Base-by-base conservation (phyloP, 2,888 invertebrate genomes). In the Vandiemenella viatica region DNA sequence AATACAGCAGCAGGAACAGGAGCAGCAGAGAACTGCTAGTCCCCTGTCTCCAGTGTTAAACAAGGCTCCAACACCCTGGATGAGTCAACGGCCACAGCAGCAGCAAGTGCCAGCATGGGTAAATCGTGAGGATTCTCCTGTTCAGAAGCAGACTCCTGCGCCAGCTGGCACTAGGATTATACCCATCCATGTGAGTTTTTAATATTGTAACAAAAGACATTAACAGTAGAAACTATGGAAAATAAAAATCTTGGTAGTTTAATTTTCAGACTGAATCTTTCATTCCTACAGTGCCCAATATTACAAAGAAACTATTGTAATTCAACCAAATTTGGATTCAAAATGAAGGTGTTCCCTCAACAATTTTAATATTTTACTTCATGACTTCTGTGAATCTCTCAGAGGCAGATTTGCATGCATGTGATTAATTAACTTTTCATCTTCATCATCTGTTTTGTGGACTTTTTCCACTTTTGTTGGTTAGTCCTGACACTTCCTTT, bases 41-140 rank as follows among this genome's bases (percentile, higher is more conserved):
- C 46, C 45, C 6, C 37, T 43, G 43, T 42, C 48, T 45, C 49
- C 52, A 4, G 32, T 45, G 13, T 58, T 77, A 42, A 69, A 72
- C 48, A 75, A 76, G 59, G 74, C 76, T 1, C 77, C 77, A 1
- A 74, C 73, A 38, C 77, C 77, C 1, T 78, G 77, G 77, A 66
- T 73, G 59, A 64, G 63, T 37, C 64, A 65, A 41, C 62, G 63
- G 40, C 64, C 64, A 48, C 61, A 68, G 43, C 69, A 70, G 52
- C 60, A 58, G 49, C 68, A 70, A 45, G 56, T 70, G 7, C 74
- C 74, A 1, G 65, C 71, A 40, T 74, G 76, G 70, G 48, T 48
- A 18, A 48, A 47, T 16, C 46, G 46, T 55, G 53, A 49, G 10
- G n/a, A n/a, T n/a, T 43, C 43, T 3, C 23, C 46, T 15, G 40